These are phyloP conservation scores for Bothrops jararaca DNA, from an alignment of 2,113 vertebrate species.

Conservation along the genomic window DNA sequence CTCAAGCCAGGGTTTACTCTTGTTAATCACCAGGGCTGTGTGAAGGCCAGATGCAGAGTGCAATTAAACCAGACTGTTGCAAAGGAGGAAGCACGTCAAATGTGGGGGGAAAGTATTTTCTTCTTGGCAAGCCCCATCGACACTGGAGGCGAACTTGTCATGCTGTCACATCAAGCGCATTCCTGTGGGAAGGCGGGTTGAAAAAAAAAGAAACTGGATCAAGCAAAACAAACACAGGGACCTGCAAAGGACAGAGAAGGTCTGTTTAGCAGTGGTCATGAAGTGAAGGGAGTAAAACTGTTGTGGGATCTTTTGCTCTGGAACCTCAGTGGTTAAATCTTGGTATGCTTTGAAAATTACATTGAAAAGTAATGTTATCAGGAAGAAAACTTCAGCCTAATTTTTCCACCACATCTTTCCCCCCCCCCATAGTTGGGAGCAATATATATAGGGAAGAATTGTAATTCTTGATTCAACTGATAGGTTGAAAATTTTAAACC, in stretches of 20 bases:
- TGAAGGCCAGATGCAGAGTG: conserved; percentile 46
- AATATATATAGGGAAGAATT: not conserved
- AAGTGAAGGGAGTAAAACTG: not conserved
- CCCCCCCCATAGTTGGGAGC: not conserved
- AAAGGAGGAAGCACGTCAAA: conserved; percentile 58
- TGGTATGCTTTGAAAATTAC: not conserved
- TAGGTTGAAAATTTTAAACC: not conserved
- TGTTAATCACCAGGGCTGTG: conserved; percentile 56
- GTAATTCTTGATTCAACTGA: not conserved
- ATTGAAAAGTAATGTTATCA: not conserved
- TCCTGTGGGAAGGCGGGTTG: not conserved
- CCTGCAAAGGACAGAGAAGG: conserved; percentile 23
- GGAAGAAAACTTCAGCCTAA: not conserved
- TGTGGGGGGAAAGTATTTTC: conserved; percentile 49
- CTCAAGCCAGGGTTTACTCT: conserved; percentile 67
- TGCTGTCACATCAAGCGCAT: not conserved
- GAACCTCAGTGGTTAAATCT: not conserved
- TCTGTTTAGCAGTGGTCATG: not conserved
- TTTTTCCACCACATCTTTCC: not conserved
- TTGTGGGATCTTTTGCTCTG: not conserved
- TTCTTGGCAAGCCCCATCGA: conserved; percentile 52
- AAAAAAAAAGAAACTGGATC: conserved; percentile 47
- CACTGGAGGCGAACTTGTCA: conserved; percentile 48
- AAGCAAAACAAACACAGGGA: conserved; percentile 44
- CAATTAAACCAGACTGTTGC: conserved; percentile 54